Conservation (phyloP, 1,140 invertebrate species). For the Nomia melanderi region DNA sequence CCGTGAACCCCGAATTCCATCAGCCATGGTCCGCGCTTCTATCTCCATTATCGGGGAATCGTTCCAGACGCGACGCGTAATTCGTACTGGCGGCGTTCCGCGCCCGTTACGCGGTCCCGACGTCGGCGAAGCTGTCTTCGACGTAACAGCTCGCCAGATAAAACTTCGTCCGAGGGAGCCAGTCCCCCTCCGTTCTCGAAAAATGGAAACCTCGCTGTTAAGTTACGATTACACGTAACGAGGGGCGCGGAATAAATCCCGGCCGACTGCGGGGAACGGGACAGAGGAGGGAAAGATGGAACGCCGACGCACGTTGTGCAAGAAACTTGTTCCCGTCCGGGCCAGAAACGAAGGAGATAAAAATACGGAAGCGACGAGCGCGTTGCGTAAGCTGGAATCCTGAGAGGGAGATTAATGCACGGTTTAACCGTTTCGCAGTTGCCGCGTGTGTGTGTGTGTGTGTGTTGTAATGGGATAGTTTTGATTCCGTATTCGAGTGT, state of each 20-base stretch:
- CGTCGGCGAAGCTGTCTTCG: background rate
- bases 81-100: background rate
- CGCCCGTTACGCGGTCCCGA: background rate
- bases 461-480: no score
- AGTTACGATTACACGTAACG: background rate
- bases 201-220: background rate
- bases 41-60: background rate
- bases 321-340: background rate
- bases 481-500: no score
- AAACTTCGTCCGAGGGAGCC: background rate
- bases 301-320: slow-evolving; percentile 7
- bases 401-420: slow-evolving; percentile 30
- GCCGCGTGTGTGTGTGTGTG: no score
- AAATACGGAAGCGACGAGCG: slow-evolving; percentile 33
- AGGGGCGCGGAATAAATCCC: slow-evolving; percentile 15
- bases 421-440: background rate
- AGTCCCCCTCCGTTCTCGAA: background rate
- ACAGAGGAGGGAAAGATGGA: no score
- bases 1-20: slow-evolving; percentile 3
- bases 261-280: no score
- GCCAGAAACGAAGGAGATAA: slow-evolving; percentile 33
- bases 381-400: background rate
- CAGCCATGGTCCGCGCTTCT: background rate
- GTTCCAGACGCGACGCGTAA: background rate
- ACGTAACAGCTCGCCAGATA: background rate